Percentiles rank a stretch among this genome's conserved stretches.
phyloP scores from a whole-genome alignment of 1,140 invertebrate species.

The Calephelis virginiensis region DNA sequence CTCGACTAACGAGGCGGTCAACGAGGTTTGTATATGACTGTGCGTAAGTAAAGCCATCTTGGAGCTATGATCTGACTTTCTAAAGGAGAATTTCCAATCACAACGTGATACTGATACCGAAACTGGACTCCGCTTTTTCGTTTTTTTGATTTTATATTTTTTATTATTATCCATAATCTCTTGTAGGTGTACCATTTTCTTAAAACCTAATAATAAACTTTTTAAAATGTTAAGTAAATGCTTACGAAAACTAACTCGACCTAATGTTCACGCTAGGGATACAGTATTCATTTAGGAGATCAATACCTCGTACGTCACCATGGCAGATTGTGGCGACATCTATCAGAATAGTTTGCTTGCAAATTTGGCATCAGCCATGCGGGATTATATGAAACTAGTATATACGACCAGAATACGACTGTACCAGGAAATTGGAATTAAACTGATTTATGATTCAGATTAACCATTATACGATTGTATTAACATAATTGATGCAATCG shows the following conservation, averaged over 20 bases:
- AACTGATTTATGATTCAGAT: conserved; percentile 37
- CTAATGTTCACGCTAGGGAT: conserved; percentile 7
- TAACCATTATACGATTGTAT: conserved; percentile 19
- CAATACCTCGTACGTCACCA: conserved; percentile 43
- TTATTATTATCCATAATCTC: no score
- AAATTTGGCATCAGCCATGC: conserved; percentile 50
- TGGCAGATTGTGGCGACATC: conserved; percentile 53
- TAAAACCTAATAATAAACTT: no score
- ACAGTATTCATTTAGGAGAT: conserved; percentile 23
- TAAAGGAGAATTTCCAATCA: no score
- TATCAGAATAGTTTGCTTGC: conserved; percentile 53
- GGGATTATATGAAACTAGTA: conserved; percentile 43
- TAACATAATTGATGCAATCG: conserved; percentile 20
- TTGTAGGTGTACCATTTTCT: no score
- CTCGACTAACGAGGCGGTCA: no score
- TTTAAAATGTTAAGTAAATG: background rate
- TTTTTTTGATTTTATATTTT: no score
- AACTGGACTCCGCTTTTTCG: no score
- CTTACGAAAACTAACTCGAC: background rate
- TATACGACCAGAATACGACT: conserved; percentile 27
- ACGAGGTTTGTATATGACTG: no score
- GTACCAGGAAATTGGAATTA: conserved; percentile 30
- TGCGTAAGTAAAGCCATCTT: no score
- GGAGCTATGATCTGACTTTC: no score
- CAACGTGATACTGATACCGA: no score